These are phyloP conservation scores for Ligdia adustata DNA, from an alignment of 2,888 invertebrate genomes.

Conservation along the genomic window DNA sequence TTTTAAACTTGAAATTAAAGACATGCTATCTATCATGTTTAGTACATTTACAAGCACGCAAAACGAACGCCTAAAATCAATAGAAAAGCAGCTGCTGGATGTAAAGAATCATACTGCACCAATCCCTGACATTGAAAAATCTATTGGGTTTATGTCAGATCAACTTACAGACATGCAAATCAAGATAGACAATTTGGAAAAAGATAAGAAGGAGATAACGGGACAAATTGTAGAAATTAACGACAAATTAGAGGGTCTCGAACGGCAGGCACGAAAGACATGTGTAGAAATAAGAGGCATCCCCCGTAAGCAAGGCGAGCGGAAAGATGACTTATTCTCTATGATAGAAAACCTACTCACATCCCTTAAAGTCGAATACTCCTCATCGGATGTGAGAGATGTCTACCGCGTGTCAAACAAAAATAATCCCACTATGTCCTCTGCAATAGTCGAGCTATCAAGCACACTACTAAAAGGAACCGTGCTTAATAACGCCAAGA, in stretches of 20 bases:
- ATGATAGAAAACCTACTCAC: not conserved
- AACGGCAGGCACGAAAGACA: not conserved
- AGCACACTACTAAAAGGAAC: not conserved
- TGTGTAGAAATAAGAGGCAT: conserved; percentile 1
- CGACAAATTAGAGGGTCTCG: not conserved
- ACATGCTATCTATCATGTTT: not conserved
- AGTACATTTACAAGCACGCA: not conserved
- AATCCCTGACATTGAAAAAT: not conserved
- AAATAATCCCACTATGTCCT: not conserved
- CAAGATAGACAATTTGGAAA: not conserved
- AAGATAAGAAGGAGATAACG: not conserved
- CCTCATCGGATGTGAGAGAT: not conserved
- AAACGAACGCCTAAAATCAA: not conserved
- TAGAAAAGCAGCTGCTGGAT: not conserved
- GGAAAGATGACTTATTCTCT: not conserved
- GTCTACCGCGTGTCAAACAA: not conserved
- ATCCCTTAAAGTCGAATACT: not conserved
- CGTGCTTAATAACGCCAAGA: not conserved
- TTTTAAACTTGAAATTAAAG: not conserved
- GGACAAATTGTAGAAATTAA: not conserved
- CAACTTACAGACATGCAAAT: not conserved
- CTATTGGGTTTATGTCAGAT: not conserved
- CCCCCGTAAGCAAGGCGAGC: not conserved
- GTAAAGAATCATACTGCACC: not conserved
- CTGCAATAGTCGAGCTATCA: not conserved